Evolutionary conservation across 2,797 vertebrate species (phyloP), one percentile per base, ranked within the genome.

Genomic region (Myioborus miniatus): DNA sequence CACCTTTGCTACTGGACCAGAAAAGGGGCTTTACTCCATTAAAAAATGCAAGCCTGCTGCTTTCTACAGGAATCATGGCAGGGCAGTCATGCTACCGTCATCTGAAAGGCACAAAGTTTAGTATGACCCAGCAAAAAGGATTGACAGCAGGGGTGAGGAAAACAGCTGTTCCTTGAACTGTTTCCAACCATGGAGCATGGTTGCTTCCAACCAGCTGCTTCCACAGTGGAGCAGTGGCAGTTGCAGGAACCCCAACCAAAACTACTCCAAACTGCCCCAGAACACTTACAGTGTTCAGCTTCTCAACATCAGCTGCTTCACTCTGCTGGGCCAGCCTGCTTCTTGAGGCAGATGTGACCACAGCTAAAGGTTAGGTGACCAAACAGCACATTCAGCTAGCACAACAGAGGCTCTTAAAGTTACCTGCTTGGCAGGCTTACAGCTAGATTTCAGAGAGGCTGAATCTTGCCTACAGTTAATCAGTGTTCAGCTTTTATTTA

Each of bases 401-500:
- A 19, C 4, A 37, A 65, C 47, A 36, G 14, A 82, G 24, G 19
- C 44, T 81, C 44, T 58, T 36, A 9, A 64, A 44, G 2, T 30
- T 52, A 56, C 15, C 32, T 55, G 37, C 58, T 58, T 83, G 65
- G 30, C 50, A 70, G 65, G 26, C n/a, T 89, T 63, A 52, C 6
- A 87, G 22, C 19, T 77, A 52, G 27, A 63, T 74, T 62, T 94
- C 81, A 72, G 37, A 86, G 30, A 77, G 46, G 27, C 18, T 87
- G 58, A 63, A 59, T 43, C 46, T 12, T 75, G 19, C 39, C 21
- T 13, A 68, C 75, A 36, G 16, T 69, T 75, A 21, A 52, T 44
- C 29, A 23, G 36, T 55, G 37, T 30, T 85, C 47, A 67, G 46
- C 55, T 88, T 95, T 97, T 96, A 96, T 96, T 96, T 90, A 83